These are phyloP conservation scores for Fringilla coelebs DNA, from an alignment of 2,797 vertebrate species.

Conservation along the genomic window DNA sequence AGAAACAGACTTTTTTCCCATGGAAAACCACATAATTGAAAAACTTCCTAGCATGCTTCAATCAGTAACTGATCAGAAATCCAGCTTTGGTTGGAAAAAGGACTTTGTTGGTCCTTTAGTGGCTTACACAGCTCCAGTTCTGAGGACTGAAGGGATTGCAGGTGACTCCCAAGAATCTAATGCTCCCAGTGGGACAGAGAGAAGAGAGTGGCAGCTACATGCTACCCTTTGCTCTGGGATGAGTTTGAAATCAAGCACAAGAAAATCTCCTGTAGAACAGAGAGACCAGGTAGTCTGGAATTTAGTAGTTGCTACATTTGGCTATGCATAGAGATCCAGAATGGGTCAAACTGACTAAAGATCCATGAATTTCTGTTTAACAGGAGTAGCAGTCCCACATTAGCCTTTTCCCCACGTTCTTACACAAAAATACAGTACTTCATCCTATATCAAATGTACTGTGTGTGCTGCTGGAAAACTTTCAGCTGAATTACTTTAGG, in stretches of 20 bases:
- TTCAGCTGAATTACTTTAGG: conserved; percentile 38
- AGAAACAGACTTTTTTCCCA: neutral
- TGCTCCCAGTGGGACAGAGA: neutral
- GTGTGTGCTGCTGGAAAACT: conserved; percentile 18
- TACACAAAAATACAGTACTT: conserved; percentile 2
- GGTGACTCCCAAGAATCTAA: neutral
- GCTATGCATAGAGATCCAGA: neutral
- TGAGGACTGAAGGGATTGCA: neutral
- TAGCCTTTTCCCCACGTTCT: neutral
- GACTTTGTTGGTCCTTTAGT: neutral
- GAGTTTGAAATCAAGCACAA: neutral
- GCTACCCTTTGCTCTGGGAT: neutral
- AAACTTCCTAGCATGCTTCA: neutral
- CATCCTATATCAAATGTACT: neutral
- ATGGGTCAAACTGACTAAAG: neutral
- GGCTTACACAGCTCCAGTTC: neutral
- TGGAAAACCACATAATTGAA: neutral
- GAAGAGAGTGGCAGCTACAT: neutral
- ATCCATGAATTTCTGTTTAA: neutral
- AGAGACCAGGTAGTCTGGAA: neutral
- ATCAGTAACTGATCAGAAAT: neutral
- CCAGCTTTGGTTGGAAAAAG: neutral
- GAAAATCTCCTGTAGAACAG: neutral
- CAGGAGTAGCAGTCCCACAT: neutral
- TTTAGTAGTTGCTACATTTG: neutral